phyloP scores from a whole-genome alignment of 2,113 vertebrate species.

The Siniperca knerii region DNA sequence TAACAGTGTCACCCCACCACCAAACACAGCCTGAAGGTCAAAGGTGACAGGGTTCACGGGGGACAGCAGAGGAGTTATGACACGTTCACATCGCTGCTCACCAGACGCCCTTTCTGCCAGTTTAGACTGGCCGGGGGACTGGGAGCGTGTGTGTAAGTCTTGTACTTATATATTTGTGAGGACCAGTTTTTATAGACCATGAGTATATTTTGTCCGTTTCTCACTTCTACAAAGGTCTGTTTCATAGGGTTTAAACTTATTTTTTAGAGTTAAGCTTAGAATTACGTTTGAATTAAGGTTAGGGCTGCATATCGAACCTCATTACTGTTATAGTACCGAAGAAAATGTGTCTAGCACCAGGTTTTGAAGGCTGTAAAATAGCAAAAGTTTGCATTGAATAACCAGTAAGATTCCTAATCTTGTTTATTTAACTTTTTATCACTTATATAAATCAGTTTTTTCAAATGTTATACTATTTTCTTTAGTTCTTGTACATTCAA shows the following conservation, averaged over 20 bases:
- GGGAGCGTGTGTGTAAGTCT: background rate
- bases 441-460: background rate
- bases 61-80: conserved; percentile 10
- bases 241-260: too few relatives aligned
- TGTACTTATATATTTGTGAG: conserved; percentile 44
- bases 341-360: background rate
- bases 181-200: background rate
- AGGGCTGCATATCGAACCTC: background rate
- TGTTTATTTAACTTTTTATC: background rate
- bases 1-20: background rate
- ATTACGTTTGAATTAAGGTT: background rate
- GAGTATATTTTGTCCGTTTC: background rate
- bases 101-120: conserved; percentile 13
- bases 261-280: background rate
- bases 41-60: conserved; percentile 26
- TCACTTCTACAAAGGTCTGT: background rate
- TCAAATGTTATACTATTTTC: too few relatives aligned
- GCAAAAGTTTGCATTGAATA: background rate
- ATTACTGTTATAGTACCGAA: too few relatives aligned
- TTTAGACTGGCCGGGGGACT: background rate
- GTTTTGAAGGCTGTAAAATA: background rate
- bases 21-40: conserved; percentile 7
- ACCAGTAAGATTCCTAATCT: background rate
- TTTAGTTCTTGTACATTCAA: too few relatives aligned
- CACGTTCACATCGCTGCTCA: conserved; percentile 9